Evolutionary conservation across 2,888 invertebrate species (phyloP).

Genomic region (Ichneumoninae sp.): DNA sequence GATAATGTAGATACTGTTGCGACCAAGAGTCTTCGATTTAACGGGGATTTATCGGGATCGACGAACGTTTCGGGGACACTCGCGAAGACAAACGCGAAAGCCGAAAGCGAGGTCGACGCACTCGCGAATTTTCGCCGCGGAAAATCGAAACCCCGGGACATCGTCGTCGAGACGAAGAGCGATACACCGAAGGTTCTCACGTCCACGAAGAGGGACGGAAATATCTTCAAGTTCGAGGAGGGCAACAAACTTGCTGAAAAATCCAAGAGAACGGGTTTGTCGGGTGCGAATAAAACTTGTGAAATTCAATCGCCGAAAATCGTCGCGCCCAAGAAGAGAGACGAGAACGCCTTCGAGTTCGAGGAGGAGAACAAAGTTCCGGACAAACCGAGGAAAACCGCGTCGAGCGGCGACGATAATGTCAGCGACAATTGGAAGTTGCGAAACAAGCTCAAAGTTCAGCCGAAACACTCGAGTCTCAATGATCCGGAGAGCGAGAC

Average conservation of each 20-base stretch:
- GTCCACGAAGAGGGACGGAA: conserved; percentile 18
- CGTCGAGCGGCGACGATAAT: conserved; percentile 23
- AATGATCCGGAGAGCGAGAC: conserved; percentile 37
- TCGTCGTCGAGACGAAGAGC: not conserved
- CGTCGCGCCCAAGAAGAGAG: conserved; percentile 15
- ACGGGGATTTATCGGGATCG: conserved; percentile 33
- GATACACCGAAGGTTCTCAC: conserved; percentile 35
- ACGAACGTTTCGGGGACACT: conserved; percentile 23
- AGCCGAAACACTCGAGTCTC: conserved; percentile 26
- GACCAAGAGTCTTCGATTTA: not conserved
- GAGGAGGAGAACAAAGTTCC: not conserved
- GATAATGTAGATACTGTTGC: not conserved
- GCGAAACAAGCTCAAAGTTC: conserved; percentile 35
- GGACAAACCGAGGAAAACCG: conserved; percentile 18
- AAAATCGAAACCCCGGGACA: not conserved
- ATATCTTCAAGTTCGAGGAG: conserved; percentile 19
- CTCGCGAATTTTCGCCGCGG: conserved; percentile 10
- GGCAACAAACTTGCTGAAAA: not conserved
- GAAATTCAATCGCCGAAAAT: conserved; percentile 41
- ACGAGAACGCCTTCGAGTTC: conserved; percentile 12
- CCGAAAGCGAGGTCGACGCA: conserved; percentile 30
- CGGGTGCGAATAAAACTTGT: not conserved
- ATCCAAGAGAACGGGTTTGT: not conserved
- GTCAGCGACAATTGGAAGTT: conserved; percentile 42
- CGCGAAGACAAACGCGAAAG: conserved; percentile 26